Evolutionary conservation across 2,113 vertebrate genomes (phyloP).

Genomic region (Lucifuga dentata): DNA sequence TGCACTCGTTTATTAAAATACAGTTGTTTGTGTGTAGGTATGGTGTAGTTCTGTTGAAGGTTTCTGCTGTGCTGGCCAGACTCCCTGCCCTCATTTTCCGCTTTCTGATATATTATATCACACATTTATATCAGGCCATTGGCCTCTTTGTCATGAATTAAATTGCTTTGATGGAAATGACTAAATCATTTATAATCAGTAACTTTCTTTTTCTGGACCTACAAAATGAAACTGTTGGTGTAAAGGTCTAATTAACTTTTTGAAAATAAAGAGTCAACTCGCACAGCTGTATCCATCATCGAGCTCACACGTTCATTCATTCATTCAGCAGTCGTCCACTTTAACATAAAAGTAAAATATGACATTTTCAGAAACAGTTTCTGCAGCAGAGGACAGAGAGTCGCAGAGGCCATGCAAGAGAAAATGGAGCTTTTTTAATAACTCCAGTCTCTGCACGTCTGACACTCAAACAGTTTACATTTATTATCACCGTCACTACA

Average conservation of each 20-base stretch:
- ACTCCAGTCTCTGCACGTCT: slow-evolving; percentile 38
- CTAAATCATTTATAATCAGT: slow-evolving; percentile 41
- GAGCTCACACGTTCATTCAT: background rate
- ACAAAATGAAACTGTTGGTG: slow-evolving; percentile 7
- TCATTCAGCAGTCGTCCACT: slow-evolving; percentile 3
- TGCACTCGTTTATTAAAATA: too few relatives aligned
- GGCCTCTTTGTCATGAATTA: slow-evolving; percentile 43
- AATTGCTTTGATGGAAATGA: slow-evolving; percentile 44
- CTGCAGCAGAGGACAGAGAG: background rate
- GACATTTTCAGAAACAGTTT: too few relatives aligned
- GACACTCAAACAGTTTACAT: too few relatives aligned
- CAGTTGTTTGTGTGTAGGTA: too few relatives aligned
- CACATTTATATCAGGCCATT: slow-evolving; percentile 42
- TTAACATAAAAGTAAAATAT: background rate
- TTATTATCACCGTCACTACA: too few relatives aligned
- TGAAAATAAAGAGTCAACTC: slow-evolving; percentile 17
- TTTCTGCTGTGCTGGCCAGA: slow-evolving; percentile 35
- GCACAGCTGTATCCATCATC: slow-evolving; percentile 16
- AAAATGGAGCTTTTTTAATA: slow-evolving; percentile 45
- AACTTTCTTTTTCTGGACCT: slow-evolving; percentile 9
- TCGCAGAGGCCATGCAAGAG: slow-evolving; percentile 23
- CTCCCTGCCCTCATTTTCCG: slow-evolving; percentile 8
- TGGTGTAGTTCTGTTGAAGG: slow-evolving; percentile 23
- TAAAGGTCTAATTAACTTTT: slow-evolving; percentile 27
- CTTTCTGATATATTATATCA: slow-evolving; percentile 29